Conservation (phyloP, 2,113 vertebrate species). For the Poeciliopsis prolifica region DNA sequence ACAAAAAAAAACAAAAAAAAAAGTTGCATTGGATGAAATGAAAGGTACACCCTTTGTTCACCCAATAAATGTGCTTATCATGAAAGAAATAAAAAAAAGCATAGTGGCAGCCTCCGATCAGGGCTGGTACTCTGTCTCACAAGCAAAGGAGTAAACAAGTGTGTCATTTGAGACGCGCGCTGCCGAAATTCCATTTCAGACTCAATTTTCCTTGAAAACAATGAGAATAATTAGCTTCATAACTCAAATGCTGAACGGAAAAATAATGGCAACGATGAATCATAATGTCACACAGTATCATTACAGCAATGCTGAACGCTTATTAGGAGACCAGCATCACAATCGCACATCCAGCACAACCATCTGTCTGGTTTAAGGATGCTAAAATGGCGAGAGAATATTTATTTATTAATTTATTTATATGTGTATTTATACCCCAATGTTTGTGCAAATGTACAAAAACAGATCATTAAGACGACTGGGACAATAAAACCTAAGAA, state of each 20-base stretch:
- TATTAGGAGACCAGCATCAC: slow-evolving; percentile 27
- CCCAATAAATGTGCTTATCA: slow-evolving; percentile 67
- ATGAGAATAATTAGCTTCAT: slow-evolving; percentile 53
- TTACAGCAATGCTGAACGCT: slow-evolving; percentile 29
- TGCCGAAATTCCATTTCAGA: slow-evolving; percentile 47
- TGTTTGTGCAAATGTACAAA: background rate
- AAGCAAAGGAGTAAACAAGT: slow-evolving; percentile 47
- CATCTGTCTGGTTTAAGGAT: slow-evolving; percentile 16
- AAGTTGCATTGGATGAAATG: slow-evolving; percentile 61
- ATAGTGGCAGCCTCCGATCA: slow-evolving; percentile 16
- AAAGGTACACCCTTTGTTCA: slow-evolving; percentile 72
- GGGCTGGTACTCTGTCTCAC: slow-evolving; percentile 19
- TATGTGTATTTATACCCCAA: too few relatives aligned
- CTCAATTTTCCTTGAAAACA: slow-evolving; percentile 52
- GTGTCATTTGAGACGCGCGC: slow-evolving; percentile 31
- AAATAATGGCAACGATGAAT: slow-evolving; percentile 39
- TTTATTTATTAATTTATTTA: background rate
- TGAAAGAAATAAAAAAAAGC: slow-evolving; percentile 26
- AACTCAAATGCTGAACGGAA: slow-evolving; percentile 35
- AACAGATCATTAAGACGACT: background rate
- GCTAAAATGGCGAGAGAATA: background rate
- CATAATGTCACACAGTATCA: slow-evolving; percentile 37
- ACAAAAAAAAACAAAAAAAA: slow-evolving; percentile 11
- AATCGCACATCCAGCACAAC: slow-evolving; percentile 21
- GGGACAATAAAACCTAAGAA: background rate